Evolutionary conservation across 2,113 vertebrate genomes (phyloP).

Genomic region (Marmota monax): DNA sequence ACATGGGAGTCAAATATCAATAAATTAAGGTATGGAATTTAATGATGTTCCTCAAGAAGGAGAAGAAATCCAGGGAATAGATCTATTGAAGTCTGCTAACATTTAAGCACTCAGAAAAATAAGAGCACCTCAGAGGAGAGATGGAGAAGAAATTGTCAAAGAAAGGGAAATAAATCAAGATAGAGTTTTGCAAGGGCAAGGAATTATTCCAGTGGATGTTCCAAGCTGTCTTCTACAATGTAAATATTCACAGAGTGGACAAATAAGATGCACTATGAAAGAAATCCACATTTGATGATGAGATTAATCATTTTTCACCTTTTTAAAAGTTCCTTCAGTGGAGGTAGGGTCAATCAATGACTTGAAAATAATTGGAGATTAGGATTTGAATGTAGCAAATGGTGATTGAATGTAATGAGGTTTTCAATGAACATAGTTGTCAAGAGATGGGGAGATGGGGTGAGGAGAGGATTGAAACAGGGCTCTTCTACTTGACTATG

Average conservation of each 20-base stretch:
- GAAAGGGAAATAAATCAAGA: neutral
- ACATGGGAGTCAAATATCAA: neutral
- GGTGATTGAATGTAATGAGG: neutral
- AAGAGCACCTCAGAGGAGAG: neutral
- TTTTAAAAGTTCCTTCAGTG: neutral
- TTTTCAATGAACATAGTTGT: neutral
- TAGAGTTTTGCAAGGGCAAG: neutral
- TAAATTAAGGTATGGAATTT: neutral
- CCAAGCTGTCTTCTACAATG: neutral
- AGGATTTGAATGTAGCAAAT: neutral
- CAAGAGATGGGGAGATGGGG: neutral
- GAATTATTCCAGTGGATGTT: neutral
- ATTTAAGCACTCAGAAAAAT: neutral
- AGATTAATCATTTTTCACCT: neutral
- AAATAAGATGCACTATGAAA: neutral
- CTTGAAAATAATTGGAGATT: slow-evolving; percentile 3
- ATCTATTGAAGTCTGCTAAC: neutral
- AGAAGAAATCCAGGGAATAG: neutral
- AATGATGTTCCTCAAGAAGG: neutral
- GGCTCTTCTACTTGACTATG: neutral
- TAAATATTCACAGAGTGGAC: neutral
- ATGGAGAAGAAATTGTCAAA: neutral
- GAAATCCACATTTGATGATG: neutral
- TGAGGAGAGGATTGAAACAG: neutral
- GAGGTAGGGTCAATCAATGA: neutral